Evolutionary conservation across 2,888 invertebrate species (phyloP), one percentile per base, ranked within the genome.

Genomic region (Carpatolechia fugitivella): DNA sequence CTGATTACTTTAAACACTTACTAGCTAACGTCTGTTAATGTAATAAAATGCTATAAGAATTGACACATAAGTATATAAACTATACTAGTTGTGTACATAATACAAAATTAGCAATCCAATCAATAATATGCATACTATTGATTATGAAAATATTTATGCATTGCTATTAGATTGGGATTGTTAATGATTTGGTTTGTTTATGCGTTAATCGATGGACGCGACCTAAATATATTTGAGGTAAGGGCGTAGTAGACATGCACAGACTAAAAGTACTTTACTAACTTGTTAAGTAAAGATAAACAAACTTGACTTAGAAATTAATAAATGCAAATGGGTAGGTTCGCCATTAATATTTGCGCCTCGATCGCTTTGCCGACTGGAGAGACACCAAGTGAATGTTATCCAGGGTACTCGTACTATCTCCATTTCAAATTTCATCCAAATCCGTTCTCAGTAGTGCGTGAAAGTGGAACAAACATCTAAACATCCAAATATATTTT

Each of bases 41-140:
- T 89, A 88, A 85, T 91, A 90, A 91, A 90, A 90, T 74, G 86
- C 90, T 90, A 91, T 88, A 82, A 86, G 90, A 91, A 91, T 91
- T 91, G 91, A 91, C 91, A 91, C 91, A 90, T 90, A 91, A 91
- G 91, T 90, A 91, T 90, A 90, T 90, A 87, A 87, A 90, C 90
- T 91, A 90, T 90, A 89, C 91, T 90, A 91, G 82, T 89, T 83
- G 89, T 90, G 90, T 89, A 86, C 82, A 78, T 87, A n/a, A 87
- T 89, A 90, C 82, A 88, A 87, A 87, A 88, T 85, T 85, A 82
- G 89, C 88, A 85, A 88, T 88, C 78, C 82, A 84, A 82, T 80
- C 79, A 88, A 88, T 85, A 85, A 79, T 85, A 88, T 80, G 86
- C 85, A 77, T 80, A 81, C 83, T 86, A 88, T 89, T 82, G 85